Evolutionary conservation across 2,888 invertebrate species (phyloP).

Genomic region (Drosophila longiperda): DNA sequence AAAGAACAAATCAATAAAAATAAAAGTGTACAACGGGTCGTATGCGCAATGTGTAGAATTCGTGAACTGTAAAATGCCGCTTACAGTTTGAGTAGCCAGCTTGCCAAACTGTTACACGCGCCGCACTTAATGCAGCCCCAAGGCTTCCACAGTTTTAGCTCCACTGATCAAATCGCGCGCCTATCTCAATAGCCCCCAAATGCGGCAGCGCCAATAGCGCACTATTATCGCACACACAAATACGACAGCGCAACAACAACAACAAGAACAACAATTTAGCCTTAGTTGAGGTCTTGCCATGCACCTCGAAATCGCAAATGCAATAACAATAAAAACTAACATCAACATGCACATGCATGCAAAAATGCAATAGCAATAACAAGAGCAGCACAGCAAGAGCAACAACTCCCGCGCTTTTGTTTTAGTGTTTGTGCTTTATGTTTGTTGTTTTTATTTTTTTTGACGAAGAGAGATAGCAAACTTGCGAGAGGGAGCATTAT

Average conservation of each 20-base stretch:
- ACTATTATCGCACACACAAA: conserved; percentile 47
- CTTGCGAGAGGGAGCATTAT: conserved; percentile 5
- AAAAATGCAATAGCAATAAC: conserved; percentile 57
- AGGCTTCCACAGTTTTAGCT: conserved; percentile 66
- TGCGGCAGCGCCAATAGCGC: conserved; percentile 63
- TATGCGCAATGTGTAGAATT: conserved; percentile 11
- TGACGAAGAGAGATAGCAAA: conserved; percentile 1
- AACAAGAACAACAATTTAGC: conserved; percentile 63
- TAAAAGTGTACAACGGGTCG: background rate
- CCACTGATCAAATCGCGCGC: conserved; percentile 63
- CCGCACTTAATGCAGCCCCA: conserved; percentile 64
- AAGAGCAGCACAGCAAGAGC: conserved; percentile 42
- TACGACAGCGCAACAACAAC: conserved; percentile 25
- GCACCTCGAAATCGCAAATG: conserved; percentile 75
- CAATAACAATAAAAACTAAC: conserved; percentile 61
- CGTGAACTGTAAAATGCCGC: conserved; percentile 39
- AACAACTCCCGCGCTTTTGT: conserved; percentile 76
- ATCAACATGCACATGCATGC: conserved; percentile 64
- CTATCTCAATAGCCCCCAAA: conserved; percentile 79
- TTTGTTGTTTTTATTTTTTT: conserved; percentile 14
- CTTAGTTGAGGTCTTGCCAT: conserved; percentile 79
- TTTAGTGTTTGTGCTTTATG: conserved; percentile 36
- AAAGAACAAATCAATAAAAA: background rate
- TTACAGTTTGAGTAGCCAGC: conserved; percentile 34
- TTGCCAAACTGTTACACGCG: conserved; percentile 68